Evolutionary conservation across 2,113 vertebrate genomes (phyloP).

Genomic region (Cochlearius cochlearius): DNA sequence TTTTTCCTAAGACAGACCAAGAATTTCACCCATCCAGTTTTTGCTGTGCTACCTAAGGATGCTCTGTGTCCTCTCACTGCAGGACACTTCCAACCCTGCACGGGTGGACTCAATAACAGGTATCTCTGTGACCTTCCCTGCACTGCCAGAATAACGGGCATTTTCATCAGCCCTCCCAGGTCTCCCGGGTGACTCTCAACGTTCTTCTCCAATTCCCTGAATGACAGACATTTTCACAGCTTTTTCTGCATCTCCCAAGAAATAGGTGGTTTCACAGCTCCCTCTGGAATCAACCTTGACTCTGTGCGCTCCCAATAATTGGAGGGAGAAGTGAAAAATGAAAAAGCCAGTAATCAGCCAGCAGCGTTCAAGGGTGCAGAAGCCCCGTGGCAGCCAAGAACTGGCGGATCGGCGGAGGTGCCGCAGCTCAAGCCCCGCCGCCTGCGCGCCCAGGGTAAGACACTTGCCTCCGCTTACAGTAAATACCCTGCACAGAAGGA

Average conservation of each 20-base stretch:
- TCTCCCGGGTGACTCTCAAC: background rate
- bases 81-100: background rate
- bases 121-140: background rate
- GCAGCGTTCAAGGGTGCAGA: background rate
- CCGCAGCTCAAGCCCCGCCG: background rate
- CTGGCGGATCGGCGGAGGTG: background rate
- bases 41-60: background rate
- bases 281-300: background rate
- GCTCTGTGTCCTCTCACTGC: accelerated
- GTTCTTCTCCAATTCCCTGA: background rate
- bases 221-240: background rate
- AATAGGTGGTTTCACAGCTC: background rate
- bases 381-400: background rate
- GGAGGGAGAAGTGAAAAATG: background rate
- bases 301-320: background rate
- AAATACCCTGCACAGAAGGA: background rate
- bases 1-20: background rate
- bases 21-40: background rate
- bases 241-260: background rate
- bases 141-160: background rate
- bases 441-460: background rate
- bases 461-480: background rate
- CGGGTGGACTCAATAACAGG: background rate
- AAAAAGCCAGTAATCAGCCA: background rate
- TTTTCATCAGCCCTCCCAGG: background rate